These are phyloP conservation scores for Stegodyphus mimosarum DNA, from an alignment of 1,140 invertebrate species.

Conservation along the genomic window DNA sequence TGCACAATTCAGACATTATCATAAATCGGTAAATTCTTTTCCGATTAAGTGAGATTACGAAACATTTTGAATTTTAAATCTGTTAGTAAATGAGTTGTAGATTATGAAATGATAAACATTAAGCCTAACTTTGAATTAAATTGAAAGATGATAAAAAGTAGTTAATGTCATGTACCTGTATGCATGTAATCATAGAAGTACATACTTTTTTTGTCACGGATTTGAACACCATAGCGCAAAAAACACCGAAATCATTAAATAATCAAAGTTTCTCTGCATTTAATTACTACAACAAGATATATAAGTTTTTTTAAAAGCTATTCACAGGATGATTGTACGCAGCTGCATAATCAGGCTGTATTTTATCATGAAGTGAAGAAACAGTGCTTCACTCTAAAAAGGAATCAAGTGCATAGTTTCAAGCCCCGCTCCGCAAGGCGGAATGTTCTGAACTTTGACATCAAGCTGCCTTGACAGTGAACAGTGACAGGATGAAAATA, in stretches of 20 bases:
- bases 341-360: slow-evolving; percentile 39
- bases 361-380: background rate
- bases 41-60: no score
- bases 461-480: background rate
- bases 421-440: background rate
- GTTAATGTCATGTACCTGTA: background rate
- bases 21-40: no score
- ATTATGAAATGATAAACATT: no score
- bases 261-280: slow-evolving; percentile 18
- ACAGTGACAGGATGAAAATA: background rate
- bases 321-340: slow-evolving; percentile 50
- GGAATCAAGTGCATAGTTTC: background rate
- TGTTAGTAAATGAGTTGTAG: no score
- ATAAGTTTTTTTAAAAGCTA: slow-evolving; percentile 12
- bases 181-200: background rate
- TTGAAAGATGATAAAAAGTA: no score
- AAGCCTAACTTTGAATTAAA: no score
- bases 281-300: background rate
- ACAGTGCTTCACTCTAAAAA: slow-evolving; percentile 2
- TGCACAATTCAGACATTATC: no score
- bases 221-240: background rate
- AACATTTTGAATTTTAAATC: no score
- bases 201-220: background rate
- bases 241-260: background rate
- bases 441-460: background rate